A percentile compares a stretch with the other conserved stretches of the same genome.
Conservation (phyloP, 1,140 invertebrate species). For the Chymomyza costata region DNA sequence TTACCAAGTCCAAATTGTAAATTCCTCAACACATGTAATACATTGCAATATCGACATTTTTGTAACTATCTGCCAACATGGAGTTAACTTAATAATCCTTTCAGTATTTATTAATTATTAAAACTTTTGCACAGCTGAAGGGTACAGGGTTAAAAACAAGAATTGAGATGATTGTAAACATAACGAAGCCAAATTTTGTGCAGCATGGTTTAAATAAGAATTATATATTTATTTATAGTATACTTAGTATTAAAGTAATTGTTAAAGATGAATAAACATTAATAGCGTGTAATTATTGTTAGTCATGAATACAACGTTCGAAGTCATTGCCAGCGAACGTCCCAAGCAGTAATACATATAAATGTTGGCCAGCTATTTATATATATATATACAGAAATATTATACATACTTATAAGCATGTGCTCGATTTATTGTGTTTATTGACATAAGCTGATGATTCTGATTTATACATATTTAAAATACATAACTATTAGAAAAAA, state of each 20-base stretch:
- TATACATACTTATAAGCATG: slow-evolving; percentile 17
- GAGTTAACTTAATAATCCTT: too few relatives aligned
- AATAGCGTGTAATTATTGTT: slow-evolving; percentile 20
- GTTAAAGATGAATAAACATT: not conserved
- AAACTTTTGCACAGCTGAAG: too few relatives aligned
- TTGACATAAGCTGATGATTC: slow-evolving; percentile 26
- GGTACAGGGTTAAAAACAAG: not conserved
- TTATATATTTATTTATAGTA: slow-evolving; percentile 24
- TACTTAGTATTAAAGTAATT: too few relatives aligned
- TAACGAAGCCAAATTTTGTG: slow-evolving; percentile 54
- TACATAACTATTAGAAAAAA: slow-evolving; percentile 4
- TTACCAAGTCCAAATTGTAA: too few relatives aligned
- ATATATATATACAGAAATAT: slow-evolving; percentile 24
- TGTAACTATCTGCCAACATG: too few relatives aligned
- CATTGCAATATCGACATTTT: too few relatives aligned
- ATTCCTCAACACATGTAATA: not conserved
- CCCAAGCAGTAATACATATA: too few relatives aligned
- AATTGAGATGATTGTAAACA: slow-evolving; percentile 12
- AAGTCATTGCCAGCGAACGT: too few relatives aligned
- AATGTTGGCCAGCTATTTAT: slow-evolving; percentile 1
- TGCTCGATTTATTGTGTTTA: slow-evolving; percentile 25
- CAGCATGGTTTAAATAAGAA: slow-evolving; percentile 20
- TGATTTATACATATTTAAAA: slow-evolving; percentile 7
- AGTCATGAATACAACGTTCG: too few relatives aligned
- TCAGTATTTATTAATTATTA: too few relatives aligned